Conservation (phyloP, 1,140 invertebrate species). For the Diabrotica undecimpunctata region DNA sequence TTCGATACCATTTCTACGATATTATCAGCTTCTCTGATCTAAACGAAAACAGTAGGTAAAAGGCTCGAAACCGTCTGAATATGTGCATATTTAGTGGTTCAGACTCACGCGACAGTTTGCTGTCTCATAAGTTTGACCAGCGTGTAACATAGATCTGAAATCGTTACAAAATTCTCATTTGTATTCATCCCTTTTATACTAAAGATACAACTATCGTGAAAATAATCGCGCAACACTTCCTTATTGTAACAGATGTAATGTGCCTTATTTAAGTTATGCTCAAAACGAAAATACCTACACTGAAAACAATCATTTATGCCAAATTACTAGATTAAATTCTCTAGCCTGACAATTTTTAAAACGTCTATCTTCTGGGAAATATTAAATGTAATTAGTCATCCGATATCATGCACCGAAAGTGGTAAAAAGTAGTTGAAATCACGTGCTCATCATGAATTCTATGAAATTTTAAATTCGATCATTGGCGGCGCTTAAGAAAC, state of each 20-base stretch:
- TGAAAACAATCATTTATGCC: too few relatives aligned
- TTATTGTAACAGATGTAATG: background rate
- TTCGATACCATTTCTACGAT: background rate
- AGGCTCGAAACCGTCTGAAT: constrained; percentile 27
- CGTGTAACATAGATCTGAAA: constrained; percentile 42
- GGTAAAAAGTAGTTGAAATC: too few relatives aligned
- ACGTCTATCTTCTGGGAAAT: too few relatives aligned
- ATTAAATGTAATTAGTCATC: too few relatives aligned
- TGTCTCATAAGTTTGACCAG: constrained; percentile 40
- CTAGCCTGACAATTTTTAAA: too few relatives aligned
- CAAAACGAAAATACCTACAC: too few relatives aligned
- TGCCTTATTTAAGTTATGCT: background rate
- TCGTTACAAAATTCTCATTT: constrained; percentile 40
- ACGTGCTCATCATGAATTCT: too few relatives aligned
- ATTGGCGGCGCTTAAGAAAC: too few relatives aligned
- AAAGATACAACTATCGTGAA: constrained; percentile 35
- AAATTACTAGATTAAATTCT: too few relatives aligned
- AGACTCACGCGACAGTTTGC: constrained; percentile 33
- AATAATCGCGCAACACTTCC: constrained; percentile 14
- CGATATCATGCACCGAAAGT: too few relatives aligned
- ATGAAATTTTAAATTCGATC: too few relatives aligned
- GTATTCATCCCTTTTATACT: constrained; percentile 34
- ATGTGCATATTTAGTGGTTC: constrained; percentile 40
- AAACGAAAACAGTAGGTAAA: background rate
- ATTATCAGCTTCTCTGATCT: background rate